Percentiles rank a stretch among this genome's conserved stretches.
phyloP scores from a whole-genome alignment of 1,140 invertebrate species.

The Maconellicoccus hirsutus region DNA sequence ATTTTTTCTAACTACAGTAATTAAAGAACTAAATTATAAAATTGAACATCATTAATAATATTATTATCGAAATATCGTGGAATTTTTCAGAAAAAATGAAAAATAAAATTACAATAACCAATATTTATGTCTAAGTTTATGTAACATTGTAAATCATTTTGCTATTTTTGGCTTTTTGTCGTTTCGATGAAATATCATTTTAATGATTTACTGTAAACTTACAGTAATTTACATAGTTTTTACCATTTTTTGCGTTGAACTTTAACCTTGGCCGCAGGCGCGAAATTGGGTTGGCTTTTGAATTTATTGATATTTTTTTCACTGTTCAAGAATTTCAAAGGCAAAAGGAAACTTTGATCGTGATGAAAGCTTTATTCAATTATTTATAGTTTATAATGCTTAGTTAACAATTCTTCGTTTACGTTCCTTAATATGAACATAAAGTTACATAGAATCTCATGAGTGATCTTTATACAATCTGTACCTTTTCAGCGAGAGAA shows the following conservation, averaged over 20 bases:
- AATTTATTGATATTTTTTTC: conserved; percentile 10
- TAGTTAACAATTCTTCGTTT: background rate
- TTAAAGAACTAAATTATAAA: too few species aligned
- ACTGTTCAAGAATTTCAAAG: background rate
- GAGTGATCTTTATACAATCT: background rate
- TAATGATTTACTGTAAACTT: background rate
- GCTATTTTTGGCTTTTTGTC: too few species aligned
- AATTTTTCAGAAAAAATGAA: too few species aligned
- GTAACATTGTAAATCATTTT: too few species aligned
- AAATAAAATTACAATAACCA: too few species aligned
- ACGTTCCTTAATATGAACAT: background rate
- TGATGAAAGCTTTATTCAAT: background rate
- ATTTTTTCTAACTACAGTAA: too few species aligned
- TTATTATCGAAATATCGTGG: too few species aligned
- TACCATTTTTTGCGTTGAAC: background rate
- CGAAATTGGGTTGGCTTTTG: background rate
- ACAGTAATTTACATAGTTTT: background rate
- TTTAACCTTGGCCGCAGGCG: background rate
- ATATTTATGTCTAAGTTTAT: too few species aligned
- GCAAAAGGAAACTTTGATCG: background rate
- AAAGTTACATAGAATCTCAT: background rate
- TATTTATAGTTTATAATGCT: too few species aligned
- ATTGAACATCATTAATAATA: too few species aligned
- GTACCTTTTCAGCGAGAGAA: background rate
- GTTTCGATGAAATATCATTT: background rate